These are phyloP conservation scores for Amphiprion percula DNA, from an alignment of 2,113 vertebrate species.

Conservation along the genomic window DNA sequence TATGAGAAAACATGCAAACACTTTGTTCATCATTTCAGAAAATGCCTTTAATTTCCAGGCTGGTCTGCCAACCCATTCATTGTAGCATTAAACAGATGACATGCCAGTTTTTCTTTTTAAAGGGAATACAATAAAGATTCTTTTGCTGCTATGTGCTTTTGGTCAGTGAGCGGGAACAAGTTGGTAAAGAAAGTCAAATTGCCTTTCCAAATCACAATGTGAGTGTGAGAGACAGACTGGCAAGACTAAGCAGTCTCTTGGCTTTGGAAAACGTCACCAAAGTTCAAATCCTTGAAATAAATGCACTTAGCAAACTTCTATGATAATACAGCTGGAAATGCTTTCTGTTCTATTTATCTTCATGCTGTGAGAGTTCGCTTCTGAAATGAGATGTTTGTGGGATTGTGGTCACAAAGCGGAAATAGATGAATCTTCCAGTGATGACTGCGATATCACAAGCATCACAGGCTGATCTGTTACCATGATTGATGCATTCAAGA, in stretches of 20 bases:
- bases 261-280: conserved; percentile 7
- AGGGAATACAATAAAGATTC: conserved; percentile 20
- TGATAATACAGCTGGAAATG: conserved; percentile 33
- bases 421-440: conserved; percentile 9
- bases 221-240: conserved; percentile 22
- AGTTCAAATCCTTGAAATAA: conserved; percentile 19
- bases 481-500: conserved; percentile 37
- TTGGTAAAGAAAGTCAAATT: conserved; percentile 22
- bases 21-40: not conserved
- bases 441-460: conserved; percentile 9
- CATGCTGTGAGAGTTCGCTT: not conserved
- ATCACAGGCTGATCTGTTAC: conserved; percentile 27
- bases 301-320: conserved; percentile 17
- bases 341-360: conserved; percentile 46
- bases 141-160: not conserved
- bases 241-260: not conserved
- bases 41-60: not conserved
- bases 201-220: conserved; percentile 39
- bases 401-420: conserved; percentile 36
- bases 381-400: conserved; percentile 17
- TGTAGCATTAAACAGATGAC: conserved; percentile 3
- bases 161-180: conserved; percentile 28
- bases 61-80: conserved; percentile 4
- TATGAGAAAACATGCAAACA: not conserved
- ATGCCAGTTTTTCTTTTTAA: conserved; percentile 5